Conservation (phyloP, 2,888 invertebrate species). For the Spialia ferax region DNA sequence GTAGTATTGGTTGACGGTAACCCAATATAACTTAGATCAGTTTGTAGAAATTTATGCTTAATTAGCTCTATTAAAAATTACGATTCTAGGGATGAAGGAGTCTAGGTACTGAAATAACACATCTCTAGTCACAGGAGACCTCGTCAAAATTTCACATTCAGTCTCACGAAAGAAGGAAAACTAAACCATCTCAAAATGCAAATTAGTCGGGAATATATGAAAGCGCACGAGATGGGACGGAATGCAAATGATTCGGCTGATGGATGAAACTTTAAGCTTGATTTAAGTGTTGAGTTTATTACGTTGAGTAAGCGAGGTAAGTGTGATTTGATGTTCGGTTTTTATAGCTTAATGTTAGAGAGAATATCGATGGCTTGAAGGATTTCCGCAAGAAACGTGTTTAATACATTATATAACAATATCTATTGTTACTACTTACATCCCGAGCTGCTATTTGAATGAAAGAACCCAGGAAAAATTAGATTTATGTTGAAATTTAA, state of each 20-base stretch:
- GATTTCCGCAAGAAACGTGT: background rate
- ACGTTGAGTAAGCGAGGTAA: background rate
- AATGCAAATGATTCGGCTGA: slow-evolving; percentile 3
- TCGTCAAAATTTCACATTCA: background rate
- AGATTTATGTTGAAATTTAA: too few relatives aligned
- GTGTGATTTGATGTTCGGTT: background rate
- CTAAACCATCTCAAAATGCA: slow-evolving; percentile 1
- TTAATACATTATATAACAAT: too few relatives aligned
- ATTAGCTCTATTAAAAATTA: too few relatives aligned
- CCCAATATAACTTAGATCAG: too few relatives aligned
- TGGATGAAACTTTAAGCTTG: slow-evolving; percentile 4
- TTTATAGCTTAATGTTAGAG: slow-evolving; percentile 2
- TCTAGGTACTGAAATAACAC: too few relatives aligned
- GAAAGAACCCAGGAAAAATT: too few relatives aligned
- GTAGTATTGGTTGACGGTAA: too few relatives aligned
- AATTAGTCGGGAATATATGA: slow-evolving; percentile 4
- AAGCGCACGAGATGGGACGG: background rate
- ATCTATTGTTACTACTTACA: too few relatives aligned
- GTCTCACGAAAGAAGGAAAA: background rate
- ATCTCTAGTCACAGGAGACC: too few relatives aligned
- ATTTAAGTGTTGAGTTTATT: slow-evolving; percentile 2
- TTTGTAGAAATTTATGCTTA: too few relatives aligned
- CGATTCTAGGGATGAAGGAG: too few relatives aligned
- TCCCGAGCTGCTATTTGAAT: too few relatives aligned
- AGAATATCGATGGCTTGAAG: background rate